Conservation (phyloP, 2,113 vertebrate species). For the Microtus ochrogaster region DNA sequence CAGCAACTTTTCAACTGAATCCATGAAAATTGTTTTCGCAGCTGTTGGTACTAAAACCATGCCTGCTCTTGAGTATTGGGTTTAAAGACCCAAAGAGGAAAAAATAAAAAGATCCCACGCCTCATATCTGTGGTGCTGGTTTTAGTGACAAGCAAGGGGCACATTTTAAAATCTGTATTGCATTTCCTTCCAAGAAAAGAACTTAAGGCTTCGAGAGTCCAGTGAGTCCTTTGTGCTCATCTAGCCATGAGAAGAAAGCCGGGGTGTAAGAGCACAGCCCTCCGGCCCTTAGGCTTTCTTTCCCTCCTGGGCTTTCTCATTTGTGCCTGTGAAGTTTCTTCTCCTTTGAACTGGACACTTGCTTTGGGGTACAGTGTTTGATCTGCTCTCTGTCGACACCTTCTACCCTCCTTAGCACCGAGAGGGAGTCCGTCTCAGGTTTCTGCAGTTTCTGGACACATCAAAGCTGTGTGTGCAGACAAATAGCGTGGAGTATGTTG, state of each 20-base stretch:
- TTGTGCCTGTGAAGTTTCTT: slow-evolving; percentile 20
- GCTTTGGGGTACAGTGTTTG: slow-evolving; percentile 41
- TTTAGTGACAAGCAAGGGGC: neutral
- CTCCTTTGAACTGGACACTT: neutral
- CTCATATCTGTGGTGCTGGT: slow-evolving; percentile 3
- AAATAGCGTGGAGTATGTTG: neutral
- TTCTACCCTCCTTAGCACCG: slow-evolving; percentile 1
- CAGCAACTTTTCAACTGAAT: slow-evolving; percentile 60
- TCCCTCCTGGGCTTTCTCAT: neutral
- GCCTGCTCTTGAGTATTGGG: slow-evolving; percentile 53
- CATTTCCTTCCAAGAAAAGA: slow-evolving; percentile 20
- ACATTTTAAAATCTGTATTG: slow-evolving; percentile 23
- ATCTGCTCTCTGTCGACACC: slow-evolving; percentile 27
- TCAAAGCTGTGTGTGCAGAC: neutral
- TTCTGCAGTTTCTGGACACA: neutral
- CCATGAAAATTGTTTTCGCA: slow-evolving; percentile 70
- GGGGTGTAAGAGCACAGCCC: neutral
- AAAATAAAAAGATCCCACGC: neutral
- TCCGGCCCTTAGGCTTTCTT: neutral
- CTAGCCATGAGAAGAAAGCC: neutral
- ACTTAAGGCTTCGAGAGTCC: neutral
- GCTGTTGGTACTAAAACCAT: slow-evolving; percentile 64
- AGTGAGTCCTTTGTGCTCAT: neutral
- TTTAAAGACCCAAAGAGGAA: slow-evolving; percentile 30
- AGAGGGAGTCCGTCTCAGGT: slow-evolving; percentile 22